Percentiles rank a stretch among this genome's conserved stretches.
Evolutionary conservation across 2,797 vertebrate species (phyloP).

Genomic region (Gallirallus australis): DNA sequence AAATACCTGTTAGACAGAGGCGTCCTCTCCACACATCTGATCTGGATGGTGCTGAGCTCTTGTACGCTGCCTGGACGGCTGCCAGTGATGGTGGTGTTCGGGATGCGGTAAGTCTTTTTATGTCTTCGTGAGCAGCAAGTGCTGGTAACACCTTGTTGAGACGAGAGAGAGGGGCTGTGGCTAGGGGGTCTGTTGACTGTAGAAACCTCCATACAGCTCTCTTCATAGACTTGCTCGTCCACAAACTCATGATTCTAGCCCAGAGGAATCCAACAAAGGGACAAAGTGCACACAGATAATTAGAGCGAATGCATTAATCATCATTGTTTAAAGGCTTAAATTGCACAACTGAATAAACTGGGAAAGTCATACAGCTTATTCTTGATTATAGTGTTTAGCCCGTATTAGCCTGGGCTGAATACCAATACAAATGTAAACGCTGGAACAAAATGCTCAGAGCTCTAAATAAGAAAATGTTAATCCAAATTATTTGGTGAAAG

Average conservation of each 20-base stretch:
- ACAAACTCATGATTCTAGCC: slow-evolving; percentile 93
- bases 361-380: background rate
- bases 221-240: slow-evolving; percentile 90
- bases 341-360: background rate
- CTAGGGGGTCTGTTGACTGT: slow-evolving; percentile 85
- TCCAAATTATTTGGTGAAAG: slow-evolving; percentile 28
- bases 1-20: slow-evolving; percentile 89
- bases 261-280: background rate
- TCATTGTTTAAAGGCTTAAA: background rate
- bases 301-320: background rate
- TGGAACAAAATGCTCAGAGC: background rate
- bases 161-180: slow-evolving; percentile 87
- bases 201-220: slow-evolving; percentile 87
- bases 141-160: slow-evolving; percentile 86
- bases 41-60: slow-evolving; percentile 95
- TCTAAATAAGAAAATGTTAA: slow-evolving; percentile 18
- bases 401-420: slow-evolving; percentile 15
- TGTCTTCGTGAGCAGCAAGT: slow-evolving; percentile 89
- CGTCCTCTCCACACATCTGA: slow-evolving; percentile 87
- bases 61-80: slow-evolving; percentile 87
- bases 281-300: background rate
- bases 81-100: slow-evolving; percentile 81
- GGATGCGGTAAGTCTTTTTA: slow-evolving; percentile 88
- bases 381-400: slow-evolving; percentile 42
- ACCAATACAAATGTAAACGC: background rate